Evolutionary conservation across 2,797 vertebrate species (phyloP).

Genomic region (Coregonus ussuriensis): DNA sequence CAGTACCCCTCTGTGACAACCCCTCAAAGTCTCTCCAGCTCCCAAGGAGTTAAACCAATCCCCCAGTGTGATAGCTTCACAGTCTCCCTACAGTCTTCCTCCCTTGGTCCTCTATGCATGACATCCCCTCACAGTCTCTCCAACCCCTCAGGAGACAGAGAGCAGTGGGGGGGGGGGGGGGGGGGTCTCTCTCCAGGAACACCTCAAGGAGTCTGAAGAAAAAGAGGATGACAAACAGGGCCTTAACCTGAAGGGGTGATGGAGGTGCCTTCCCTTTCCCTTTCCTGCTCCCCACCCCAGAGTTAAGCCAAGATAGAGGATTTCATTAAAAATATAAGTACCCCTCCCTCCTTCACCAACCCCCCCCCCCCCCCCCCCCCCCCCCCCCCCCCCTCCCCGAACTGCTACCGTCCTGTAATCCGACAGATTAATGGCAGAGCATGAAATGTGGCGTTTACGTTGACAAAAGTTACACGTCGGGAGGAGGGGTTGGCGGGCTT

Average conservation of each 20-base stretch:
- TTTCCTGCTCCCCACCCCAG: conserved; percentile 17
- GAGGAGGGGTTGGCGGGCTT: conserved; percentile 74
- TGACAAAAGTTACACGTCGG: conserved; percentile 82
- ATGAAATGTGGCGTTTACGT: conserved; percentile 81
- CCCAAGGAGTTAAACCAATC: not conserved
- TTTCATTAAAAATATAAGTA: conserved; percentile 66
- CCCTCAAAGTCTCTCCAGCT: not conserved
- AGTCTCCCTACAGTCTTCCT: not conserved
- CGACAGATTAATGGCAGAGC: conserved; percentile 84
- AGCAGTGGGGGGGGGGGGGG: too few relatives aligned
- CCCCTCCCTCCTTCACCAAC: conserved; percentile 30
- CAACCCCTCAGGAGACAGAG: not conserved
- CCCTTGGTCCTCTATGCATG: not conserved
- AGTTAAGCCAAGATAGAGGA: conserved; percentile 55
- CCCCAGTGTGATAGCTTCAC: not conserved
- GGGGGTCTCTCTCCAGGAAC: too few relatives aligned
- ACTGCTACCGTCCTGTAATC: conserved; percentile 78
- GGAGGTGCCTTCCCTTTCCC: conserved; percentile 23
- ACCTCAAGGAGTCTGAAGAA: too few relatives aligned
- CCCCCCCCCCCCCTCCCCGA: conserved; percentile 36
- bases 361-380: conserved; percentile 27
- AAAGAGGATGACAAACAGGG: too few relatives aligned
- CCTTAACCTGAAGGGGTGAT: too few relatives aligned
- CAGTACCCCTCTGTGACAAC: not conserved
- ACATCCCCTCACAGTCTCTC: not conserved